Base-by-base conservation (phyloP, 1,140 invertebrate species). In the Drosophila trapezifrons region DNA sequence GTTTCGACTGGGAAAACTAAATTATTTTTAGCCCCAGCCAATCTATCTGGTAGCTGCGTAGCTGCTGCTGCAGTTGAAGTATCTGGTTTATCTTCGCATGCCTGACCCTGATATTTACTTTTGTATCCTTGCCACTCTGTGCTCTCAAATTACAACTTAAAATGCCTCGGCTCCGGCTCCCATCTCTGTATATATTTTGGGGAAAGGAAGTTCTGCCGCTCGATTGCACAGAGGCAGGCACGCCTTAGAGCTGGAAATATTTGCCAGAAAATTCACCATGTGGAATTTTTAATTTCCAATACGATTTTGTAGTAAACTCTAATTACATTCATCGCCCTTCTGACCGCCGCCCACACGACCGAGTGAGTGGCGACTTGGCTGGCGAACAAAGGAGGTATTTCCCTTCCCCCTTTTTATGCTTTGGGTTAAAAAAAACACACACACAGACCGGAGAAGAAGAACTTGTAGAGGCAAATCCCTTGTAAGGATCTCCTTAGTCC, bases 281-380 rank as follows among this genome's bases (percentile, higher is more conserved):
- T 76, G 72, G 63, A 67, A 76, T 67, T 76, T 76, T 66, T 65
- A 51, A 83, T 84, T 84, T 87, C 73, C 69, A 67, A 80, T 84
- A 49, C 82, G 60, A 77, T 74, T 66, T 63, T 59, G 62, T 43
- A 66, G 62, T 60, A 74, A 70, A 84, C 82, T 84, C 78, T 77
- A 87, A 87, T 87, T 89, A 80, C 83, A 89, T 73, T 74, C 80
- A 71, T 40, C 45, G 62, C 62, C 46, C 60, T 47, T 46, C 40
- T 32, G 49, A 13, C 25, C 65, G 47, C 47, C 47, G 47, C 47
- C 38, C 29, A 37, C 64, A 57, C 35, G 42, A 35, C 32, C 37
- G 18, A 60, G 17, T 42, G 47, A 38, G 59, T 73, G 18, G 18
- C 57, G 45, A 40, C 27, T 66, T 25, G 35, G 15, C 17, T 13